Base-by-base conservation (phyloP, 2,113 vertebrate genomes). In the Semnornis frantzii region DNA sequence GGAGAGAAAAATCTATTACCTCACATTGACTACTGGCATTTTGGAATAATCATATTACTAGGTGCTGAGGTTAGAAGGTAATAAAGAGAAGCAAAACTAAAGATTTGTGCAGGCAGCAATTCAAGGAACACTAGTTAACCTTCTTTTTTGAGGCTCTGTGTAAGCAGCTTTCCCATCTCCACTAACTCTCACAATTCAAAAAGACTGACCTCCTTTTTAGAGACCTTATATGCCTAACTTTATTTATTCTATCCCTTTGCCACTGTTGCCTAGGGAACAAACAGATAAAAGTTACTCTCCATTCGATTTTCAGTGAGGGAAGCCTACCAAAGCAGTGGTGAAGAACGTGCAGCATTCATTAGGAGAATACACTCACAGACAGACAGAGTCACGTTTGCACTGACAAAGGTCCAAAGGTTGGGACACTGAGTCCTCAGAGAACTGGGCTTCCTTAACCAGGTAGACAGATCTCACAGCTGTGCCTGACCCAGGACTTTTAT, bases 321-420 rank as follows among this genome's bases (percentile, higher is more conserved):
- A 59, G 7, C 5, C 42, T 31, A 19, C 39, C 27, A 34, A 78
- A 72, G 48, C 7, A 65, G 37, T 69, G 28, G 5, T 28, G 7
- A 76, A 64, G 28, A 52, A 85, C 65, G 4, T 42, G 23, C 44
- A 62, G 31, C 60, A 57, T 65, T 65, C 37, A 15, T 1, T 59
- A 21, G 9, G 25, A 84, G 27, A 71, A 39, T 14, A 42, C 33
- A 17, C 16, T 44, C 12, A 37, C 62, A 55, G 55, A 39, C 14
- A 78, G 46, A 24, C 9, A n/a, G 6, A 60, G 39, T 37, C 33
- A 65, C 0, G 0, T 7, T 55, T 66, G 6, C 27, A 21, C 24
- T 65, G 8, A n/a, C 7, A 28, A 21, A 63, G 11, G 6, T 21
- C 73, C 16, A 30, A 65, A 68, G 74, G 2, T 9, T 68, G 68